These are phyloP conservation scores for Drosophila sechellia DNA, from an alignment of 1,140 invertebrate genomes.

Conservation along the genomic window DNA sequence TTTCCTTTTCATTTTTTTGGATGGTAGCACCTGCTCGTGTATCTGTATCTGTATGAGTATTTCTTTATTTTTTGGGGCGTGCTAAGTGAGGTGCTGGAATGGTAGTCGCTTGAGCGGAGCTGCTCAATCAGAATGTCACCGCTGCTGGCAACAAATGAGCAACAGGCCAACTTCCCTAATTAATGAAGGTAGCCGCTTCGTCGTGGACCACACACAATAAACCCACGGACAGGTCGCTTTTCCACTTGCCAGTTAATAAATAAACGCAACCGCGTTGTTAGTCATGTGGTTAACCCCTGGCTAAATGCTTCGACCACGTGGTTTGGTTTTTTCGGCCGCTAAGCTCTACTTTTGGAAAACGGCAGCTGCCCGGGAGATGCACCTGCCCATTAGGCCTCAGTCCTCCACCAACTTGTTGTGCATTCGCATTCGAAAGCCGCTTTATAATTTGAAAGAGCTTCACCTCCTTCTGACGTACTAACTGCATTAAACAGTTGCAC, in stretches of 20 bases:
- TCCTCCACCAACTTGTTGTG: constrained; percentile 35
- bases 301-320: constrained; percentile 41
- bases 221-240: constrained; percentile 20
- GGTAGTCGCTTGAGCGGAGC: constrained; percentile 41
- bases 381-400: constrained; percentile 64
- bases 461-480: constrained; percentile 41
- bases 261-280: constrained; percentile 21
- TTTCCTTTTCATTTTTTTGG: background rate
- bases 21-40: constrained; percentile 56
- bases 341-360: constrained; percentile 20
- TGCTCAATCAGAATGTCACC: constrained; percentile 76
- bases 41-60: constrained; percentile 7
- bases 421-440: constrained; percentile 55
- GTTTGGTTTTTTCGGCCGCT: constrained; percentile 1
- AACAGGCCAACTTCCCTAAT: constrained; percentile 60
- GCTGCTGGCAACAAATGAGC: constrained; percentile 54
- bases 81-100: constrained; percentile 48
- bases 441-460: constrained; percentile 70
- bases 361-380: constrained; percentile 35
- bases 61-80: constrained; percentile 45
- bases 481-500: constrained; percentile 74
- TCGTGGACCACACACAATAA: constrained; percentile 59
- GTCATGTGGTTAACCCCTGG: constrained; percentile 45
- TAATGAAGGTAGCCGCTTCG: constrained; percentile 68
- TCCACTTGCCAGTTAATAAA: constrained; percentile 10